Conservation (phyloP, 2,113 vertebrate genomes). For the Oreamnos americanus region DNA sequence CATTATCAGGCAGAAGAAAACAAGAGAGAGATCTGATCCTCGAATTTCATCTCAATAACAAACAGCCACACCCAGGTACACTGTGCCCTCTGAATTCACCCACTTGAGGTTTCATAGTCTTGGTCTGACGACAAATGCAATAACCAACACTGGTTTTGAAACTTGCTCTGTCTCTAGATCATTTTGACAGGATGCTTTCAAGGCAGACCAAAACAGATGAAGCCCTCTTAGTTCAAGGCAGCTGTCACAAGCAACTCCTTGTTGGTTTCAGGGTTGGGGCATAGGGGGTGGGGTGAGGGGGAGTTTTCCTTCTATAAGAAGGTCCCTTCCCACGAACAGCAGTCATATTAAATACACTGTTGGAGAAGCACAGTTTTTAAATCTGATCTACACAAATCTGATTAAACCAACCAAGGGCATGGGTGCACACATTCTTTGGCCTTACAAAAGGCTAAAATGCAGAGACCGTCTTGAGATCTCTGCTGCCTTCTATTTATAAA, state of each 20-base stretch:
- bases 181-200: background rate
- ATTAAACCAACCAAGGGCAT: background rate
- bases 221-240: background rate
- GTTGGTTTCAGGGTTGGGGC: background rate
- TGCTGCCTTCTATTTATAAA: background rate
- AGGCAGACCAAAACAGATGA: background rate
- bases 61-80: background rate
- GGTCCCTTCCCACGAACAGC: background rate
- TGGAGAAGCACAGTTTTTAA: background rate
- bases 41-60: background rate
- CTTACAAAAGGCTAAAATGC: background rate
- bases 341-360: too few relatives aligned
- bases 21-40: background rate
- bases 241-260: background rate
- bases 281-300: fast-evolving
- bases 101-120: background rate
- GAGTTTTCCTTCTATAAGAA: background rate
- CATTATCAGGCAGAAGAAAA: background rate
- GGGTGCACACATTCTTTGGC: background rate
- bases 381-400: background rate
- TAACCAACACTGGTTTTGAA: background rate
- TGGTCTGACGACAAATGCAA: background rate
- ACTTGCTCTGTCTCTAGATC: background rate
- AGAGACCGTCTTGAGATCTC: background rate
- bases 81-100: background rate